A percentile compares a stretch with the other conserved stretches of the same genome.
These are phyloP conservation scores for Zaprionus bogoriensis DNA, from an alignment of 2,888 invertebrate genomes.

Conservation along the genomic window DNA sequence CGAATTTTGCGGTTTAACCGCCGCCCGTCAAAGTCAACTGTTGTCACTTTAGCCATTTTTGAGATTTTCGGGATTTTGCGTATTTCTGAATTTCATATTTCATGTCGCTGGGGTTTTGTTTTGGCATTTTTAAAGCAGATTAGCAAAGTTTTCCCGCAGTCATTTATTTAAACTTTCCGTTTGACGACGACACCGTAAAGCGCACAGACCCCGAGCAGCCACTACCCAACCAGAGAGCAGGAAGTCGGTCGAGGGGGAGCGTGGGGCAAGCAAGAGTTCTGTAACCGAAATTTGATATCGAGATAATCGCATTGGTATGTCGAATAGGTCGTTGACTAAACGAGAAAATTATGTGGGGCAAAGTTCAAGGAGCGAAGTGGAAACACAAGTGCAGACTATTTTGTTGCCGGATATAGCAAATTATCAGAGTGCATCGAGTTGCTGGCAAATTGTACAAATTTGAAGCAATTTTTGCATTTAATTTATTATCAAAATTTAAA, in stretches of 20 bases:
- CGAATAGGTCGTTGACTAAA: slow-evolving; percentile 20
- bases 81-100: slow-evolving; percentile 39
- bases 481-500: background rate
- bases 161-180: slow-evolving; percentile 69
- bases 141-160: slow-evolving; percentile 66
- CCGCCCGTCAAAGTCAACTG: slow-evolving; percentile 69
- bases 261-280: background rate
- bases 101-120: slow-evolving; percentile 23
- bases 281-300: slow-evolving; percentile 30
- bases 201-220: slow-evolving; percentile 6
- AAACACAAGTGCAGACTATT: background rate
- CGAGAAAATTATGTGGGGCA: background rate
- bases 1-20: slow-evolving; percentile 70
- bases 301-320: slow-evolving; percentile 49
- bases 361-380: background rate
- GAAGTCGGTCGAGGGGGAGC: too few species aligned
- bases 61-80: slow-evolving; percentile 22
- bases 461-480: background rate
- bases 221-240: too few species aligned
- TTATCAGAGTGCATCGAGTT: background rate
- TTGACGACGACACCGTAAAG: slow-evolving; percentile 20
- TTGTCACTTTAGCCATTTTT: slow-evolving; percentile 44
- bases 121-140: slow-evolving; percentile 61
- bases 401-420: background rate
- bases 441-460: background rate